These are phyloP conservation scores for Aurelia coerulea DNA, from an alignment of 30 jellyfish, hydroid and myxozoan species.

Conservation along the genomic window DNA sequence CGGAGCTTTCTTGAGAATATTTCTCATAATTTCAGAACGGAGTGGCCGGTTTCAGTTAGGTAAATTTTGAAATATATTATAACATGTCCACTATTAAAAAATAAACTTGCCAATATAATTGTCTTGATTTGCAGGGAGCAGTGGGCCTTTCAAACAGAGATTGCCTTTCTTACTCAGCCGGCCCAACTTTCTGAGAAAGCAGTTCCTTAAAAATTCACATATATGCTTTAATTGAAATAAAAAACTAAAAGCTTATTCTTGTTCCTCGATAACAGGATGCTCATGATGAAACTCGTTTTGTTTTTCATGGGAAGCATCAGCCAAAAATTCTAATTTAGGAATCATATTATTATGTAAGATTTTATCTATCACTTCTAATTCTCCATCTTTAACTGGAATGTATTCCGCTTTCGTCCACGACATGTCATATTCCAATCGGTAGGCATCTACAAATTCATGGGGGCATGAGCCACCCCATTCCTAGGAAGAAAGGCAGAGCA, in stretches of 20 bases:
- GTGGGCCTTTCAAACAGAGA: too few species aligned
- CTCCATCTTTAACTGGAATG: constrained; percentile 71
- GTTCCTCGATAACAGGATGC: constrained; percentile 69
- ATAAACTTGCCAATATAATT: too few species aligned
- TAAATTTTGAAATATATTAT: too few species aligned
- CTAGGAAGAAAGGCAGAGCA: constrained; percentile 36
- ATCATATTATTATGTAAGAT: constrained; percentile 73
- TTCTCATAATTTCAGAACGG: too few species aligned
- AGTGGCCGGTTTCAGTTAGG: too few species aligned
- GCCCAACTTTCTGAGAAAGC: too few species aligned
- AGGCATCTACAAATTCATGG: constrained; percentile 85
- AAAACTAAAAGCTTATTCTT: background rate
- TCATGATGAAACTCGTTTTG: constrained; percentile 34
- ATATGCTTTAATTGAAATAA: too few species aligned
- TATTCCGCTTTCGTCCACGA: constrained; percentile 91
- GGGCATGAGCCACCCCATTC: constrained; percentile 96
- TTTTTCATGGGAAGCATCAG: constrained; percentile 72
- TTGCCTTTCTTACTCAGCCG: too few species aligned
- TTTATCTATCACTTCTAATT: constrained; percentile 70
- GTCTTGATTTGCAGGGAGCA: too few species aligned
- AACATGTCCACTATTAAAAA: too few species aligned
- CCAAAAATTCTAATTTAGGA: constrained; percentile 82
- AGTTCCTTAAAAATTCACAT: too few species aligned
- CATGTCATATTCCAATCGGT: constrained; percentile 95
- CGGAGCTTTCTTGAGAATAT: too few species aligned